Evolutionary conservation across 2,888 invertebrate species (phyloP), one percentile per base, ranked within the genome.

Genomic region (Epinotia brunnichana): DNA sequence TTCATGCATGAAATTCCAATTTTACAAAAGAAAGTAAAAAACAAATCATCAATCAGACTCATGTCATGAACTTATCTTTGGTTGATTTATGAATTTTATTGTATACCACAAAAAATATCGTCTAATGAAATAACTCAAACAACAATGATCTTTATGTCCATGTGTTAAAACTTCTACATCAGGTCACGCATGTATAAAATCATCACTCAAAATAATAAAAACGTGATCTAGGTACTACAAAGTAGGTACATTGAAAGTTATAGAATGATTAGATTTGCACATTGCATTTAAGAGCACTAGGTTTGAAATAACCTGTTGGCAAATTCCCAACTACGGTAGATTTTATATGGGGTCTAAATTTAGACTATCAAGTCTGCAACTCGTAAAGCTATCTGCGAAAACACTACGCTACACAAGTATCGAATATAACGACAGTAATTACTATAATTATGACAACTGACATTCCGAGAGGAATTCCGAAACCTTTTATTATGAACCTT

Each of bases 31-130:
- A 66, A 53, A 39, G 64, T 66, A 44, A 67, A 70, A 70, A 61
- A 48, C 59, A 21, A 71, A 67, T 54, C 13, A 71, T 67, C 71
- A 60, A 71, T 71, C 66, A 71, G 13, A 48, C 10, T 70, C 21
- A 53, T 57, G 70, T 70, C 70, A 63, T 19, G 11, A 59, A 56
- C 68, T 63, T 70, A 70, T 70, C 69, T 15, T 63, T 21, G 13
- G 29, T 21, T 69, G 57, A 69, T 60, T 17, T 29, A 44, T 44
- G 13, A 5, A 9, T 29, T n/a, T 24, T 21, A 63, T 1, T 13
- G 17, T 39, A 51, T 51, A 13, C 5, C 60, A 62, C 44, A 24
- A 63, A 63, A 63, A n/a, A n/a, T 5, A 44, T 44, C 21, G 41
- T 61, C 41, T 61, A 61, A n/a, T 15, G 13, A 15, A 41, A 61